Percentiles rank a stretch among this genome's conserved stretches.
phyloP scores from a whole-genome alignment of 2,888 invertebrate species.

The Dasysyrphus tricinctus region DNA sequence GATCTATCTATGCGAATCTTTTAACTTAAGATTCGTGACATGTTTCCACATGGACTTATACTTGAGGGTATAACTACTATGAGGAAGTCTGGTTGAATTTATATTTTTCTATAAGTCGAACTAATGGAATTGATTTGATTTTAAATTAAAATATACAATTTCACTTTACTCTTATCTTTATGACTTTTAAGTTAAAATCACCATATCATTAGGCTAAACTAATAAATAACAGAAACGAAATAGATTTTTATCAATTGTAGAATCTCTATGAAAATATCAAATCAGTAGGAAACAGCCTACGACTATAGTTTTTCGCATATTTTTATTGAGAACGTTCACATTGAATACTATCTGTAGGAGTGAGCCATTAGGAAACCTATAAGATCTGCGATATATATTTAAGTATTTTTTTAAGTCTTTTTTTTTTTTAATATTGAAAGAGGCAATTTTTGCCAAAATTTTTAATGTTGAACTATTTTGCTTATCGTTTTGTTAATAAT shows the following conservation, averaged over 20 bases:
- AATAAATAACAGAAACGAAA: conserved; percentile 31
- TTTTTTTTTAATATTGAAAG: background rate
- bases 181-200: conserved; percentile 12
- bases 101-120: background rate
- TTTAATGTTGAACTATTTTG: background rate
- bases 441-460: background rate
- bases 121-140: conserved; percentile 10
- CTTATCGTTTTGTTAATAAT: background rate
- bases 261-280: background rate
- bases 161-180: conserved; percentile 43
- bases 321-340: conserved; percentile 4
- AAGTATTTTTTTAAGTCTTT: background rate
- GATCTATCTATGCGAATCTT: conserved; percentile 36
- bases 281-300: background rate
- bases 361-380: background rate
- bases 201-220: conserved; percentile 33
- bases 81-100: conserved; percentile 2
- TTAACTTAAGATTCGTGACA: background rate
- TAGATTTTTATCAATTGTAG: conserved; percentile 29
- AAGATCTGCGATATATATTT: background rate
- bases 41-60: conserved; percentile 9
- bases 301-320: background rate
- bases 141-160: conserved; percentile 26
- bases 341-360: background rate
- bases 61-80: background rate